phyloP scores from a whole-genome alignment of 2,888 invertebrate species.

The Scaptomyza parva region DNA sequence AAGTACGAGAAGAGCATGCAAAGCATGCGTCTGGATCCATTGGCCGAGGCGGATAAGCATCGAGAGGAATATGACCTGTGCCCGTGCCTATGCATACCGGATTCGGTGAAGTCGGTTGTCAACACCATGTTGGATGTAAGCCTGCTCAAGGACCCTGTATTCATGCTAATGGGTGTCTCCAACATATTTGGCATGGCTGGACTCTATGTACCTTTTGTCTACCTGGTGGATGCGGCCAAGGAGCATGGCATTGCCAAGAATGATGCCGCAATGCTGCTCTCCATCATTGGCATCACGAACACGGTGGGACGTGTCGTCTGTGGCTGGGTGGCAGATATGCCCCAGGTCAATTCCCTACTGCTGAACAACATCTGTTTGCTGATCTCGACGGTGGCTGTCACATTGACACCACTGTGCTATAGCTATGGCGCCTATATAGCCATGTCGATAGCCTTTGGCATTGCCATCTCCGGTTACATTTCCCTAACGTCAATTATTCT shows the following conservation, averaged over 20 bases:
- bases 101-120: constrained; percentile 92
- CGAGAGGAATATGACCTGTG: constrained; percentile 91
- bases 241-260: constrained; percentile 89
- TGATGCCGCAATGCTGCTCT: constrained; percentile 86
- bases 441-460: constrained; percentile 94
- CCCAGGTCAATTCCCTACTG: constrained; percentile 94
- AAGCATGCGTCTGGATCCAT: constrained; percentile 86
- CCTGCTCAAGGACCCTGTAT: constrained; percentile 94
- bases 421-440: constrained; percentile 91
- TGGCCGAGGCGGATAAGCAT: constrained; percentile 84
- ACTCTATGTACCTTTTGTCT: constrained; percentile 98
- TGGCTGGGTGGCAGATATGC: constrained; percentile 96
- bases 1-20: constrained; percentile 88
- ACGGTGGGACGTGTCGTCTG: constrained; percentile 95
- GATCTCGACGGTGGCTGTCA: constrained; percentile 94
- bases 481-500: constrained; percentile 98
- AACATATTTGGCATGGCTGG: constrained; percentile 99
- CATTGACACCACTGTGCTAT: constrained; percentile 92
- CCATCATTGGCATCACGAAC: constrained; percentile 94
- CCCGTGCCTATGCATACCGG: constrained; percentile 91
- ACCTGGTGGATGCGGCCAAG: constrained; percentile 93
- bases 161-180: constrained; percentile 95
- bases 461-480: constrained; percentile 98
- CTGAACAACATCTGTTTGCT: constrained; percentile 97
- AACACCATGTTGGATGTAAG: constrained; percentile 96